These are phyloP conservation scores for Gisinianus flammeolus DNA, from an alignment of 2,888 invertebrate genomes.

Conservation along the genomic window DNA sequence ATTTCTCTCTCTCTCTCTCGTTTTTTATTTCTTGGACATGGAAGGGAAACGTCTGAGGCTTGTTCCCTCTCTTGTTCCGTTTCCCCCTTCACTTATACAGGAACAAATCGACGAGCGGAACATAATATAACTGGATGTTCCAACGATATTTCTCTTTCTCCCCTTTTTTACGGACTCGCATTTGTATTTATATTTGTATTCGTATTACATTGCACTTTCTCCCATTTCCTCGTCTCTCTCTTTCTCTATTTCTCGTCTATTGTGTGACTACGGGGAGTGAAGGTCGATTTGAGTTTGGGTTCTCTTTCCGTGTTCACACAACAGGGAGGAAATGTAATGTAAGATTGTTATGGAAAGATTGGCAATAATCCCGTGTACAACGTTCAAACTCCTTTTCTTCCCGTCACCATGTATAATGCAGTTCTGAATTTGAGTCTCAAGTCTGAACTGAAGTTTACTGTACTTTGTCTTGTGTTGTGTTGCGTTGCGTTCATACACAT, in stretches of 20 bases:
- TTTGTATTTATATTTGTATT: no score
- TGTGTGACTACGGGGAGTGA: background rate
- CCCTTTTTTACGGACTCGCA: no score
- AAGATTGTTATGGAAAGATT: conserved; percentile 1
- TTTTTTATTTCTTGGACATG: no score
- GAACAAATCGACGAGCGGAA: no score
- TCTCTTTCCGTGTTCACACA: background rate
- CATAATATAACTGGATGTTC: no score
- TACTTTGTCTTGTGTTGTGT: no score
- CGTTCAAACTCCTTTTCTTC: background rate
- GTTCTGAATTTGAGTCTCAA: background rate
- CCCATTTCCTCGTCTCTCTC: conserved; percentile 11
- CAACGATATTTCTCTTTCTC: no score
- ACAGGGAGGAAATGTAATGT: conserved; percentile 19
- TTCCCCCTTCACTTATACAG: no score
- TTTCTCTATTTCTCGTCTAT: conserved; percentile 34
- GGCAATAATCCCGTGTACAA: conserved; percentile 25
- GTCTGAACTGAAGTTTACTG: no score
- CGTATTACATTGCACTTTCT: conserved; percentile 18
- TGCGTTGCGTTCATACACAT: no score
- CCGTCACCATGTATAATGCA: background rate
- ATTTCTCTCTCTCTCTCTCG: background rate
- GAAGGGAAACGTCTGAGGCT: no score
- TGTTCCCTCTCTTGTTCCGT: no score
- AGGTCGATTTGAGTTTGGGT: background rate